These are phyloP conservation scores for Helogale parvula DNA, from an alignment of 2,113 vertebrate genomes.

Conservation along the genomic window DNA sequence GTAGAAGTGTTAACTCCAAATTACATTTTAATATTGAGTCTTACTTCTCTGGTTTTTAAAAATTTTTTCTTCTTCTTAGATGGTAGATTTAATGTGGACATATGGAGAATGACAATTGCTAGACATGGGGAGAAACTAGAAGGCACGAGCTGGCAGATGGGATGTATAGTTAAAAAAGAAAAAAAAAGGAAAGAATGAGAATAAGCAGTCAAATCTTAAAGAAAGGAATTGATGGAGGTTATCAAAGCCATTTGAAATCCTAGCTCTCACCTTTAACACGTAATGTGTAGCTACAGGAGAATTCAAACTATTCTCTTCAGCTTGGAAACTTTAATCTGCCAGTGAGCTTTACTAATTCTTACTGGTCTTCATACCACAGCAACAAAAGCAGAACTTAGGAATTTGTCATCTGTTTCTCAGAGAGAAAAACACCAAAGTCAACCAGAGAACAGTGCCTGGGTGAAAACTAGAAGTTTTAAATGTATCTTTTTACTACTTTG, in stretches of 20 bases:
- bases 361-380: background rate
- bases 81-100: slow-evolving; percentile 61
- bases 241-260: slow-evolving; percentile 28
- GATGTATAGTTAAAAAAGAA: slow-evolving; percentile 15
- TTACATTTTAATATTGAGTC: slow-evolving; percentile 51
- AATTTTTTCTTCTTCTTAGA: slow-evolving; percentile 43
- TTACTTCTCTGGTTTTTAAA: background rate
- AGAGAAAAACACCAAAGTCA: background rate
- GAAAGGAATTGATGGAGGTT: background rate
- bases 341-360: slow-evolving; percentile 9
- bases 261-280: background rate
- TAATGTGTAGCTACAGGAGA: background rate
- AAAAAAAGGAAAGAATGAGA: slow-evolving; percentile 42
- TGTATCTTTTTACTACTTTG: background rate
- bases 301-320: background rate
- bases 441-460: background rate
- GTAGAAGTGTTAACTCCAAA: slow-evolving; percentile 63
- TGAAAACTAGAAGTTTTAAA: background rate
- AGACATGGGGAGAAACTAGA: slow-evolving; percentile 67
- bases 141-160: slow-evolving; percentile 63
- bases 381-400: slow-evolving; percentile 21
- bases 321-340: background rate
- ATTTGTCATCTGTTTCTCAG: background rate
- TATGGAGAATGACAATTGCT: slow-evolving; percentile 75
- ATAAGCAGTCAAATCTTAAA: background rate